Percentiles rank a stretch among this genome's conserved stretches.
Evolutionary conservation across 2,797 vertebrate species (phyloP).

Genomic region (Sandelia bainsii): DNA sequence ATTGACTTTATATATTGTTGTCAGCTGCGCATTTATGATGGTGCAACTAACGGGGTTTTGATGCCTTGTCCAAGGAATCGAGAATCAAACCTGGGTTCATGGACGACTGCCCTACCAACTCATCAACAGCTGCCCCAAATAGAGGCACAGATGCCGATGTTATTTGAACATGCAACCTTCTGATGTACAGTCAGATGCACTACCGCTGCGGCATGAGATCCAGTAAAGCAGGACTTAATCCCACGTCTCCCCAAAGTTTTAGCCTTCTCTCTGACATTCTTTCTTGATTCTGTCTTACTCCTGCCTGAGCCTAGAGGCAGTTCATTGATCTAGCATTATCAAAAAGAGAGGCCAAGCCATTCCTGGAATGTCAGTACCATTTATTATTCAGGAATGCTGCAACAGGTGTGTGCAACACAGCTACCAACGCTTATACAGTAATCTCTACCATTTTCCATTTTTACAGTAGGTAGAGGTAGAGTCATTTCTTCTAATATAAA

Average conservation of each 20-base stretch:
- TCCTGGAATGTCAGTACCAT: constrained; percentile 35
- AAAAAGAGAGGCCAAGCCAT: constrained; percentile 36
- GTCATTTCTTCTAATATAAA: background rate
- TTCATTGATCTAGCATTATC: constrained; percentile 46
- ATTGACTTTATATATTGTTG: too few relatives aligned
- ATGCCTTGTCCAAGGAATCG: too few relatives aligned
- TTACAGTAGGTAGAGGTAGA: background rate
- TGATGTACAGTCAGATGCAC: too few relatives aligned
- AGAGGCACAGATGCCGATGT: too few relatives aligned
- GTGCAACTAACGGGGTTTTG: too few relatives aligned
- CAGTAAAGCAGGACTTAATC: too few relatives aligned
- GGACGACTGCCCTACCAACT: too few relatives aligned
- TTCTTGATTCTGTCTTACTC: background rate
- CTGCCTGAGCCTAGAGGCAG: background rate
- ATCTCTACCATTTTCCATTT: background rate
- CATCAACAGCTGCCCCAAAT: too few relatives aligned
- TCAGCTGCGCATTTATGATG: too few relatives aligned
- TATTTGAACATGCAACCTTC: too few relatives aligned
- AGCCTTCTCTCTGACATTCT: constrained; percentile 17
- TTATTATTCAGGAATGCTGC: constrained; percentile 53
- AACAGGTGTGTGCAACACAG: constrained; percentile 61
- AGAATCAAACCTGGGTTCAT: too few relatives aligned
- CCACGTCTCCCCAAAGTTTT: background rate
- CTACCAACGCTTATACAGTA: background rate
- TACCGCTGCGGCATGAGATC: too few relatives aligned